Evolutionary conservation across 2,797 vertebrate genomes (phyloP).

Genomic region (Meriones psammophilus): DNA sequence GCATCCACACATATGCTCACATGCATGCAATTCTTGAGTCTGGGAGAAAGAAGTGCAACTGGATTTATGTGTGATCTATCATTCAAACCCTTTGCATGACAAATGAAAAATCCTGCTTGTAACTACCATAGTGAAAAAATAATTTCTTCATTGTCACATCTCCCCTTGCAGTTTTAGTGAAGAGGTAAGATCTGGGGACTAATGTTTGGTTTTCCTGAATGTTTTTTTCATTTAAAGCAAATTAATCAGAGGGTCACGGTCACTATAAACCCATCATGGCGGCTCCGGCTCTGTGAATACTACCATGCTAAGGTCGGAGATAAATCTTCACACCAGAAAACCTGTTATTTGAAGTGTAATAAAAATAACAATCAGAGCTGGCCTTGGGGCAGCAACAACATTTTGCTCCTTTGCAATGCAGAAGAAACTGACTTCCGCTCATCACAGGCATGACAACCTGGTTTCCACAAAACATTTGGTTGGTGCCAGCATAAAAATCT

Average conservation of each 20-base stretch:
- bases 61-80: neutral
- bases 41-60: neutral
- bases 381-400: slow-evolving; percentile 82
- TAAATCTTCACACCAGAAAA: slow-evolving; percentile 87
- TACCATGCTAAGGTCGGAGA: slow-evolving; percentile 87
- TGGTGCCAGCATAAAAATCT: slow-evolving; percentile 61
- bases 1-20: neutral
- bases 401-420: slow-evolving; percentile 82
- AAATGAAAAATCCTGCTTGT: neutral
- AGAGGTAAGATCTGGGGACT: slow-evolving; percentile 68
- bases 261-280: slow-evolving; percentile 86
- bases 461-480: slow-evolving; percentile 39
- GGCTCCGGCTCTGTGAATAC: slow-evolving; percentile 83
- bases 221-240: slow-evolving; percentile 85
- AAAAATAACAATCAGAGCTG: slow-evolving; percentile 87
- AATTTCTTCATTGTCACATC: neutral
- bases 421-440: slow-evolving; percentile 86
- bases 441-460: slow-evolving; percentile 66
- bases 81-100: neutral
- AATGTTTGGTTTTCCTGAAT: slow-evolving; percentile 70
- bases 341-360: slow-evolving; percentile 86
- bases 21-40: neutral
- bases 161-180: slow-evolving; percentile 59
- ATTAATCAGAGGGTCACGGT: slow-evolving; percentile 87
- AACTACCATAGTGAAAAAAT: neutral